Conservation (phyloP, 2,888 invertebrate species). For the Drosophila meridiana region DNA sequence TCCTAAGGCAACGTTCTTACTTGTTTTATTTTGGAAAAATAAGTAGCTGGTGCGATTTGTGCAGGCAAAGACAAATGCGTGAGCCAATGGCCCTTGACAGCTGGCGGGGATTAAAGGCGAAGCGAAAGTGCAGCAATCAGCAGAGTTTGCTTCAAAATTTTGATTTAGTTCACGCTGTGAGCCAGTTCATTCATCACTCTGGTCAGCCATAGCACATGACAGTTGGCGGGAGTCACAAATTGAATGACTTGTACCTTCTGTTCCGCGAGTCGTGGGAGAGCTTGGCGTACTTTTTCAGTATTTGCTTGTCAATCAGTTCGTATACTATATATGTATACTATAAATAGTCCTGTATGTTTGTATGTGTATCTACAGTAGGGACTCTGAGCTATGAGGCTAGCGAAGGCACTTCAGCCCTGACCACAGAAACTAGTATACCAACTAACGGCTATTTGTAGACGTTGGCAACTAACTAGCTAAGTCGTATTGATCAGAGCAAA, state of each 20-base stretch:
- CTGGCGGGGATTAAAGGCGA: conserved; percentile 22
- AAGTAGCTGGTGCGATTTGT: conserved; percentile 19
- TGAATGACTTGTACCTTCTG: not conserved
- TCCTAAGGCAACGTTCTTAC: too few relatives aligned
- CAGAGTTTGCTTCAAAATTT: conserved; percentile 34
- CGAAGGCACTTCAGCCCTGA: not conserved
- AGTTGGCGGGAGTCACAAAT: not conserved
- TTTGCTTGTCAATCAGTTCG: not conserved
- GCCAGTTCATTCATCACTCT: conserved; percentile 3
- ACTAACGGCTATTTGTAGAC: not conserved
- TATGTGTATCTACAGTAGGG: not conserved
- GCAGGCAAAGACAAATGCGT: conserved; percentile 60
- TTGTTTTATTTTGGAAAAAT: conserved; percentile 15
- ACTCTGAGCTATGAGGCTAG: conserved; percentile 1
- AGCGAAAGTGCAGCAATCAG: conserved; percentile 51
- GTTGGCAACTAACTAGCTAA: not conserved
- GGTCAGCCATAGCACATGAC: not conserved
- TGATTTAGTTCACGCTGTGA: conserved; percentile 40
- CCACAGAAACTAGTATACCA: not conserved
- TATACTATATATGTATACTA: not conserved
- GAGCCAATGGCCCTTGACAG: conserved; percentile 45
- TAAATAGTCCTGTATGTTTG: not conserved
- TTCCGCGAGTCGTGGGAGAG: not conserved
- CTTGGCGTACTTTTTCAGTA: not conserved
- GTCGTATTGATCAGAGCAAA: not conserved